phyloP scores from a whole-genome alignment of 1,140 invertebrate species.

The Stegodyphus dumicola region DNA sequence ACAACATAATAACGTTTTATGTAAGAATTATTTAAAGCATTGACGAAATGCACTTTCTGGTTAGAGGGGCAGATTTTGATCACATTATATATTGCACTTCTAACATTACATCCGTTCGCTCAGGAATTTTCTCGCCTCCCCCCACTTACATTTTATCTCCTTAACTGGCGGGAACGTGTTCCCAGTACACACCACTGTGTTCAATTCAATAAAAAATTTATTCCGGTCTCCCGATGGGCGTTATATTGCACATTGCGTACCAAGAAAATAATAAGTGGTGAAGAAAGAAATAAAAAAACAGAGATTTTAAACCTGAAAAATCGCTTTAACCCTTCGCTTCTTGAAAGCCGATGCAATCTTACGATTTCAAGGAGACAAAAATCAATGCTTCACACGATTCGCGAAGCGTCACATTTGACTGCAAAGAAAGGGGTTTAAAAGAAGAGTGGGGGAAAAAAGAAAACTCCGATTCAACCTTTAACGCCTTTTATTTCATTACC shows the following conservation, averaged over 20 bases:
- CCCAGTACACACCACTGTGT: background rate
- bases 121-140: no score
- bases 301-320: conserved; percentile 45
- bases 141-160: no score
- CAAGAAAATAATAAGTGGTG: conserved; percentile 45
- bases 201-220: conserved; percentile 13
- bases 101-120: no score
- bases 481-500: conserved; percentile 45
- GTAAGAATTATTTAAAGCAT: no score
- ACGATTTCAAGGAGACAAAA: background rate
- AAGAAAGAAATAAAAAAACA: conserved; percentile 11
- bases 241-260: conserved; percentile 22
- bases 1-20: no score
- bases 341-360: conserved; percentile 12
- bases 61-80: no score
- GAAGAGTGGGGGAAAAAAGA: background rate
- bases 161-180: no score
- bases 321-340: conserved; percentile 37
- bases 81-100: no score
- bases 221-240: no score
- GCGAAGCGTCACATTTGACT: conserved; percentile 3
- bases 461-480: conserved; percentile 1
- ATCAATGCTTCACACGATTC: conserved; percentile 13
- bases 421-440: background rate
- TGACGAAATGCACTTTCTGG: no score